Evolutionary conservation across 35 echinoderm and acorn worm genomes (phyloP).

Genomic region (Patiria miniata): DNA sequence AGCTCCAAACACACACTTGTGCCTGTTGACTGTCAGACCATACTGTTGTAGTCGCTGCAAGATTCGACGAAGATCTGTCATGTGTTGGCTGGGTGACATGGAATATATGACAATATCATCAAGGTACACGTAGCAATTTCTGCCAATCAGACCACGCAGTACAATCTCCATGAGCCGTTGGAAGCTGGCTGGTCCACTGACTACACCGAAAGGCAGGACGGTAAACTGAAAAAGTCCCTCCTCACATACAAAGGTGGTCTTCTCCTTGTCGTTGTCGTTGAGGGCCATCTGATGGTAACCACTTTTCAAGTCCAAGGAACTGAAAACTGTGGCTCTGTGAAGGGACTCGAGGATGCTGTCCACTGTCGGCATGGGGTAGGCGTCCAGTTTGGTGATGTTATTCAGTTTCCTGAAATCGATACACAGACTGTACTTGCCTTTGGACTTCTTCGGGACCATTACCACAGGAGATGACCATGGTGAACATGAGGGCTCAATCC

Average conservation of each 20-base stretch:
- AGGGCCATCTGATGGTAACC: constrained; percentile 60
- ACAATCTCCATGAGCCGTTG: constrained; percentile 48
- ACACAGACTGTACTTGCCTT: constrained; percentile 41
- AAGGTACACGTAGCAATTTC: constrained; percentile 48
- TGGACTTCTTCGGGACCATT: constrained; percentile 60
- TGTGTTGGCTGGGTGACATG: constrained; percentile 45
- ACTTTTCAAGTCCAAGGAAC: constrained; percentile 55
- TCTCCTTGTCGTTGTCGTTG: constrained; percentile 34
- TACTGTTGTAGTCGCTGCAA: background rate
- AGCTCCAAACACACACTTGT: constrained; percentile 30
- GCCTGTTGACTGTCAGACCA: constrained; percentile 34
- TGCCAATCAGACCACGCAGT: constrained; percentile 23
- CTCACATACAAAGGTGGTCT: constrained; percentile 49
- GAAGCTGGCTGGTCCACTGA: constrained; percentile 59
- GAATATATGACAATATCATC: constrained; percentile 69
- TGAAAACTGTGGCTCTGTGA: constrained; percentile 46
- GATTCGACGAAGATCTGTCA: constrained; percentile 26
- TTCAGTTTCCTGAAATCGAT: constrained; percentile 61
- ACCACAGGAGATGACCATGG: constrained; percentile 68
- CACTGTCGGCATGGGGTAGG: constrained; percentile 60
- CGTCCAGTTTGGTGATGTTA: constrained; percentile 48
- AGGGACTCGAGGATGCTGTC: constrained; percentile 45
- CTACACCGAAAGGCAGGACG: constrained; percentile 66
- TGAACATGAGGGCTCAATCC: constrained; percentile 46
- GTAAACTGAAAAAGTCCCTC: constrained; percentile 67